Evolutionary conservation across 1,140 invertebrate species (phyloP), one percentile per base, ranked within the genome.

Genomic region (Zaprionus davidi): DNA sequence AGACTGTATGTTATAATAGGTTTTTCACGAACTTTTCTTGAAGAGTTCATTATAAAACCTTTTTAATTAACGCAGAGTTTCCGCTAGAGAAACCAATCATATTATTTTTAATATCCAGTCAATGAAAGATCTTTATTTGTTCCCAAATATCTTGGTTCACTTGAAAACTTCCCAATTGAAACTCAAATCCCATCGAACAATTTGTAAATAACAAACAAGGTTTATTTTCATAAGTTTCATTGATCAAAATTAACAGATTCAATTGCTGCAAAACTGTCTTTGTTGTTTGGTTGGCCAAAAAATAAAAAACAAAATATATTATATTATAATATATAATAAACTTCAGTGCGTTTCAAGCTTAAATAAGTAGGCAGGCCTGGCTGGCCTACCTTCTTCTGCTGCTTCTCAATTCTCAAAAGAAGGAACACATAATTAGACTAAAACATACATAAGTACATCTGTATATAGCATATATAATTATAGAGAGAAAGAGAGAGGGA

Each of bases 161-260:
- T 34, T 36, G 11, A 36, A 36, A 36, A 13, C 12, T 36, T 36
- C 12, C n/a, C n/a, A n/a, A n/a, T 17, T 3, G n/a, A 46, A 46
- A 17, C n/a, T 7, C 5, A 17, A 2, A 17, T 44, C 0, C 2
- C 41, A 17, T 46, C n/a, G 7, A 17, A 46, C 7, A 46, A 41
- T 41, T 70, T 73, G 24, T 73, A 44, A 46, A 83, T 87, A 87
- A 88, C 84, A 86, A 86, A 88, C 83, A 84, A 81, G 74, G 74
- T 81, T 76, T 64, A 81, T 78, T 84, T 78, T 49, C 44, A 66
- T 65, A 58, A 70, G 56, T 58, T 67, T 59, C 51, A 66, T 71
- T 26, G 56, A 34, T 57, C 12, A 73, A 46, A 79, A 67, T 38
- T 57, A 49, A 77, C 65, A 72, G 60, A 79, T 68, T 59, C 67